Percentiles rank a stretch among this genome's conserved stretches.
Conservation (phyloP, 1,140 invertebrate genomes). For the Asobara japonica region DNA sequence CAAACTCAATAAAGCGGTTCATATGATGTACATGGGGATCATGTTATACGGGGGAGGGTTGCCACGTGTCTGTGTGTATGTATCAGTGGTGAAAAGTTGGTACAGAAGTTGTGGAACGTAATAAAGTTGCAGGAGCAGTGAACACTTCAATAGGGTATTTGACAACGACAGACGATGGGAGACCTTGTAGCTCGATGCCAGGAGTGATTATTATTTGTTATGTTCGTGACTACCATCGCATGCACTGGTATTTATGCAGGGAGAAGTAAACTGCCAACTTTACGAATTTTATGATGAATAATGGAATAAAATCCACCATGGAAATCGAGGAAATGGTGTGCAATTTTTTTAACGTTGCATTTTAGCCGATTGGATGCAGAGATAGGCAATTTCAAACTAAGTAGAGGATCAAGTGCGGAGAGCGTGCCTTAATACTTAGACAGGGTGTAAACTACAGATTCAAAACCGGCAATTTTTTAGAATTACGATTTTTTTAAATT, state of each 20-base stretch:
- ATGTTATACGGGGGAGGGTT: background rate
- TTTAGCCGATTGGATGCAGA: too few species aligned
- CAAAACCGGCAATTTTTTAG: too few species aligned
- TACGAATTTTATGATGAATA: background rate
- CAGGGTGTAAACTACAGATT: too few species aligned
- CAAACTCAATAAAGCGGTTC: background rate
- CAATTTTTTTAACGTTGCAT: too few species aligned
- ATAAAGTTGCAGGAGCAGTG: background rate
- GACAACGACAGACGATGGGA: constrained; percentile 4
- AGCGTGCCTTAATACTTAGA: too few species aligned
- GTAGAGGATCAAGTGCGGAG: too few species aligned
- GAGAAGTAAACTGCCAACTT: background rate
- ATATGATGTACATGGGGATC: background rate
- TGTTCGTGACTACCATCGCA: constrained; percentile 22
- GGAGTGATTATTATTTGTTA: constrained; percentile 23
- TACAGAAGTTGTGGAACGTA: background rate
- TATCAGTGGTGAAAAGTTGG: background rate
- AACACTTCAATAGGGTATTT: background rate
- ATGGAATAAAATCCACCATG: background rate
- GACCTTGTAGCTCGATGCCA: background rate
- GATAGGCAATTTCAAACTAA: too few species aligned
- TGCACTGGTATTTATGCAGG: background rate
- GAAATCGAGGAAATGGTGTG: too few species aligned
- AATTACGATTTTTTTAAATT: too few species aligned
- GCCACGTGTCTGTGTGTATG: background rate